These are phyloP conservation scores for Leucophenga maculata DNA, from an alignment of 2,888 invertebrate genomes.

Conservation along the genomic window DNA sequence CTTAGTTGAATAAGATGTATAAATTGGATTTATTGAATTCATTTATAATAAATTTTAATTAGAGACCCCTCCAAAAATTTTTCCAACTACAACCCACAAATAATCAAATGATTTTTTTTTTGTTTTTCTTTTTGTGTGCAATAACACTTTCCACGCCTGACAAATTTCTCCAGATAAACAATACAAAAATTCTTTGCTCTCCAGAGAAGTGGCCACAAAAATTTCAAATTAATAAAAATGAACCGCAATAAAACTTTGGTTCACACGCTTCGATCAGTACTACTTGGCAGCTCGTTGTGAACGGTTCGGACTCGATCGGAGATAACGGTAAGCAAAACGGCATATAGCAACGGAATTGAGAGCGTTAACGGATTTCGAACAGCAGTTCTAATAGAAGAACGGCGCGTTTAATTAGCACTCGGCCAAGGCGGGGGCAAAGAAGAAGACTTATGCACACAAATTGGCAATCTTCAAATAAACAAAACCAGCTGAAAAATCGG, in stretches of 20 bases:
- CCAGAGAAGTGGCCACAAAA: not conserved
- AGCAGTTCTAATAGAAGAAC: not conserved
- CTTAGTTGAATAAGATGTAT: too few relatives aligned
- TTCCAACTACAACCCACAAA: too few relatives aligned
- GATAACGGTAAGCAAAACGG: conserved; percentile 33
- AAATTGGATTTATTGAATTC: too few relatives aligned
- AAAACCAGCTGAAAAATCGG: conserved; percentile 2
- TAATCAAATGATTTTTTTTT: too few relatives aligned
- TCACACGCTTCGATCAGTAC: conserved; percentile 43
- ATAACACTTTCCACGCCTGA: too few relatives aligned
- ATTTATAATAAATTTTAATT: too few relatives aligned
- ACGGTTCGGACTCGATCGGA: conserved; percentile 42
- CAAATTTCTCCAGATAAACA: not conserved
- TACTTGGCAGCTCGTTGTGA: conserved; percentile 50
- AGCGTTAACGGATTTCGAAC: not conserved
- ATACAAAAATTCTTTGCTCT: too few relatives aligned
- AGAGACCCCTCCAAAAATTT: too few relatives aligned
- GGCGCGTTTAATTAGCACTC: not conserved
- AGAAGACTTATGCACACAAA: not conserved
- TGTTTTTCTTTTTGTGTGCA: too few relatives aligned
- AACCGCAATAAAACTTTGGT: not conserved
- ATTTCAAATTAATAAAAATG: not conserved
- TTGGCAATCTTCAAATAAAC: conserved; percentile 12
- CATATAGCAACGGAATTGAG: conserved; percentile 9
- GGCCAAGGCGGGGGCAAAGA: not conserved